These are phyloP conservation scores for Climacteris rufus DNA, from an alignment of 2,113 vertebrate species.

Conservation along the genomic window DNA sequence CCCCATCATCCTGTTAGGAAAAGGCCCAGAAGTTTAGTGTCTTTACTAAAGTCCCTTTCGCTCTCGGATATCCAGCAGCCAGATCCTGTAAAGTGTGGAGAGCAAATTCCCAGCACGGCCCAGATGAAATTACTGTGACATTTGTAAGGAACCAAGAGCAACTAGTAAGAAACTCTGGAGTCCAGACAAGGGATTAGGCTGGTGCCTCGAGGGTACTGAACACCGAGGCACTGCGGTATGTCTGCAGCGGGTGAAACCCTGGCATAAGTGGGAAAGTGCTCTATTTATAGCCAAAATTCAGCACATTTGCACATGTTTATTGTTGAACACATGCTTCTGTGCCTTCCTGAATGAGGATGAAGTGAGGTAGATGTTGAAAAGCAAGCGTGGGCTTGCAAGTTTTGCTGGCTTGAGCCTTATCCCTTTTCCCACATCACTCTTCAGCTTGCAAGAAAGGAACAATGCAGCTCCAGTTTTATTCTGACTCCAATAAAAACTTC, in stretches of 20 bases:
- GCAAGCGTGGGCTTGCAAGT: conserved; percentile 9
- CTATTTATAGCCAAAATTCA: conserved; percentile 40
- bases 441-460: not conserved
- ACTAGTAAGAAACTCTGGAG: not conserved
- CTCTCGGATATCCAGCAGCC: not conserved
- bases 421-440: not conserved
- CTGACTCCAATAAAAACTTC: not conserved
- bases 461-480: not conserved
- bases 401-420: conserved; percentile 2
- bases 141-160: not conserved
- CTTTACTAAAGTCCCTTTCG: not conserved
- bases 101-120: conserved; percentile 1
- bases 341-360: conserved; percentile 1
- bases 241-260: conserved; percentile 13
- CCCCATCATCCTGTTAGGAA: conserved; percentile 37
- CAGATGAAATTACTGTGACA: conserved; percentile 9
- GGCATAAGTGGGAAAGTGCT: not conserved
- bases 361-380: not conserved
- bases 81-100: conserved; percentile 24
- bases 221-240: not conserved
- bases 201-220: not conserved
- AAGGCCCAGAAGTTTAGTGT: not conserved
- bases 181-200: conserved; percentile 11
- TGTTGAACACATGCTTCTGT: conserved; percentile 15
- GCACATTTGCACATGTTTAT: conserved; percentile 22